Evolutionary conservation across 2,888 invertebrate genomes (phyloP).

Genomic region (Drosophila mulleri): DNA sequence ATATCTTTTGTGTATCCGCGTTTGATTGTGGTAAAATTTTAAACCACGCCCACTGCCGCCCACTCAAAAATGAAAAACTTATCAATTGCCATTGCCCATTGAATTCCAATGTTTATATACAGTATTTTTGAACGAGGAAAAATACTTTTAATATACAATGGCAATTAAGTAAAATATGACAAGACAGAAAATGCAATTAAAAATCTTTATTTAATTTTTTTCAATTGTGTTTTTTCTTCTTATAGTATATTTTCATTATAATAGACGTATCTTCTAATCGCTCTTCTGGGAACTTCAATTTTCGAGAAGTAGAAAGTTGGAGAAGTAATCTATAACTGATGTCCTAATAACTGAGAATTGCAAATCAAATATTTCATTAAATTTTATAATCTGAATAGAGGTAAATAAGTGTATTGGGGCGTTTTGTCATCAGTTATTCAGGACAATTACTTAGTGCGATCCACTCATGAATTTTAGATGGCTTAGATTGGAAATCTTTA

Average conservation of each 20-base stretch:
- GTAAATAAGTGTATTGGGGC: too few species aligned
- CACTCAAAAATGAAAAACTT: not conserved
- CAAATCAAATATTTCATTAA: not conserved
- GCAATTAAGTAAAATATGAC: not conserved
- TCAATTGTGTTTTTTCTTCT: too few species aligned
- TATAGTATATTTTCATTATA: not conserved
- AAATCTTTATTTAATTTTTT: not conserved
- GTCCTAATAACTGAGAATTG: not conserved
- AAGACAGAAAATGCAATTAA: not conserved
- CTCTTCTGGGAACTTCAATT: not conserved
- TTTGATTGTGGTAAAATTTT: not conserved
- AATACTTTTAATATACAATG: not conserved
- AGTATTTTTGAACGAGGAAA: not conserved
- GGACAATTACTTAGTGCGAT: not conserved
- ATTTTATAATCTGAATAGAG: too few species aligned
- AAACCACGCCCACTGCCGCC: conserved; percentile 7
- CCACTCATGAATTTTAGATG: not conserved
- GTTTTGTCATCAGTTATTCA: not conserved
- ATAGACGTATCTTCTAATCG: not conserved
- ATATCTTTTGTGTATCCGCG: conserved; percentile 4
- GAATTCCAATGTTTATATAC: not conserved
- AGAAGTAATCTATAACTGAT: not conserved
- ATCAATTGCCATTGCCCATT: not conserved
- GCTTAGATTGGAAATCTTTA: not conserved
- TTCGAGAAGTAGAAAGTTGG: not conserved